Base-by-base conservation (phyloP, 1,140 invertebrate species). In the Choristoneura fumiferana region DNA sequence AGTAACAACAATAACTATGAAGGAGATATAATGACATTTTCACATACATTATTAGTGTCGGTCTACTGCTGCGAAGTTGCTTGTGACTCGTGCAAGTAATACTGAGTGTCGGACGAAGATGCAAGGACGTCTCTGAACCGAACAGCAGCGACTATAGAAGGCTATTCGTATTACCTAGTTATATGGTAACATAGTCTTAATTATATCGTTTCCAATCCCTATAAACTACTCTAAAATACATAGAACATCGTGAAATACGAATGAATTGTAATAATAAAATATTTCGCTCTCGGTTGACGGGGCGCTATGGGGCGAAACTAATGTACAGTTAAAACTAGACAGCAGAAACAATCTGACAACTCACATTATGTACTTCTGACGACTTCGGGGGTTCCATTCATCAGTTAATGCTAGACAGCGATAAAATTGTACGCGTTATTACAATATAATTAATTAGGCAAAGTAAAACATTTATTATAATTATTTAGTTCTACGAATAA, bases 211-310 rank as follows among this genome's bases (percentile, higher is more conserved):
- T 79, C 62, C 67, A 82, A 83, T 76, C 68, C 72, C 78, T 86
- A 84, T 75, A 80, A 71, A 80, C 83, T 88, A 88, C 67, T 68
- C 78, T 76, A 72, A 74, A 68, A 73, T 74, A 84, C 63, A 81
- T 68, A 63, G 54, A 73, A 67, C 62, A 63, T 57, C 10, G 65
- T 74, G 67, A 62, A 81, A 84, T 68, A 63, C 55, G 81, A 89
- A 87, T 89, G 83, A 87, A 87, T 89, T 87, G 82, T 78, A 72
- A 65, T 62, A 83, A 81, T 85, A 83, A 84, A 85, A 87, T 78
- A 84, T 73, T 73, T 54, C 34, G 22, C 12, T 53, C 37, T 15
- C 45, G 17, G 18, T 57, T 22, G 63, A 60, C 65, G 57, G 58
- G 43, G 67, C 54, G 60, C 62, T 65, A 63, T 63, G 39, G 45